Evolutionary conservation across 2,888 invertebrate genomes (phyloP), one percentile per base, ranked within the genome.

Genomic region (Acrobasis suavella): DNA sequence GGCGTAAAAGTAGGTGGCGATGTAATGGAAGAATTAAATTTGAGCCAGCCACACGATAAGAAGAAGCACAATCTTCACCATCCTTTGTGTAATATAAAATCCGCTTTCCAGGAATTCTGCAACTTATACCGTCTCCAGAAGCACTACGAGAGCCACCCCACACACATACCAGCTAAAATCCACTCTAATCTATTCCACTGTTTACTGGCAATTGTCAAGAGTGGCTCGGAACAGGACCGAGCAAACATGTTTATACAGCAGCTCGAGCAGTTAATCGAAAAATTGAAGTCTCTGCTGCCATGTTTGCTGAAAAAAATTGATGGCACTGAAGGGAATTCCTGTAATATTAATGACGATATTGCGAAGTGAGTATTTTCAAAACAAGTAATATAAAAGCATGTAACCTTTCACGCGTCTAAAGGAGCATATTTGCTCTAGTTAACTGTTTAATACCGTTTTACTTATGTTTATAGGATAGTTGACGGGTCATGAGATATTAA

Each of bases 131-230:
- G 87, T 10, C 79, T 91, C 0, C 89, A 91, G 65, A 84, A 89
- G 59, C 91, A 91, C 71, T 90, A 91, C 50, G 89, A 90, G 66
- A 80, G 75, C 56, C 81, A 89, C 63, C 91, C 91, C 1, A 85
- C 89, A 1, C 91, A 91, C 63, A 82, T 87, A 64, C 90, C 90
- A 9, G 79, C 83, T 0, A 83, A 82, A 60, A 77, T 84, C 2
- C 91, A 92, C 75, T 82, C 86, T 22, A 86, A 87, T 65, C 73
- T 92, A 58, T 92, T 89, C 73, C 86, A 89, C 68, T 92, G 91
- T 63, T 76, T 92, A 6, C 71, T 87, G 54, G 85, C 88, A 0
- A 88, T 91, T 50, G 76, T 90, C 17, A 84, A 87, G 64, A 80
- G 83, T 54, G 85, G 84, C 7, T 74, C 86, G 0, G 83, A 84